Conservation (phyloP, 2,797 vertebrate genomes). For the Sebastes baramenuke region DNA sequence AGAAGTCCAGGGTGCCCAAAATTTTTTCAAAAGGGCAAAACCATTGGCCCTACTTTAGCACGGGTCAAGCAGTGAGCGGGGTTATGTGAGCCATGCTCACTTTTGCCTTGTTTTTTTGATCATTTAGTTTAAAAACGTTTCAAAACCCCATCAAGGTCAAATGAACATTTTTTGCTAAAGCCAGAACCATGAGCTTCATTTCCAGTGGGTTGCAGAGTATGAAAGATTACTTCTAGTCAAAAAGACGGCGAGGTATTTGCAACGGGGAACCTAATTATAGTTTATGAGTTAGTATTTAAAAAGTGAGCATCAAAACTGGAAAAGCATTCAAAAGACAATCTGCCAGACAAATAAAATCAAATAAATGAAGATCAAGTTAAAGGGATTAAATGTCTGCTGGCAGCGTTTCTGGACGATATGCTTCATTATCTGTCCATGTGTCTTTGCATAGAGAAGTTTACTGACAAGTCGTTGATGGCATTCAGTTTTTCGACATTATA, state of each 20-base stretch:
- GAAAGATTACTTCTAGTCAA: not conserved
- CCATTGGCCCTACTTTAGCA: no score
- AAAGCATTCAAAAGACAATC: not conserved
- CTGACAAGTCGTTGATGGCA: not conserved
- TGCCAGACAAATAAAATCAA: not conserved
- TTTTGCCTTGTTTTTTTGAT: not conserved
- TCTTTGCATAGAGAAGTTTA: not conserved
- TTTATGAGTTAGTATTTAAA: not conserved
- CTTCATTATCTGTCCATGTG: not conserved
- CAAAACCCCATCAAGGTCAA: not conserved
- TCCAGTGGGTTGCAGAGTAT: not conserved
- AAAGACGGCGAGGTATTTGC: not conserved
- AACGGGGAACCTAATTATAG: not conserved
- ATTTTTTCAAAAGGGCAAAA: no score
- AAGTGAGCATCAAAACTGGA: not conserved
- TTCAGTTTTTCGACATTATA: not conserved
- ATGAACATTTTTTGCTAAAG: not conserved
- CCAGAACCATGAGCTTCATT: not conserved
- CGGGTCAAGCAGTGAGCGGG: no score
- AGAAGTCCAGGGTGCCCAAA: no score
- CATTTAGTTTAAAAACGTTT: not conserved
- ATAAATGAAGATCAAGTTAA: not conserved
- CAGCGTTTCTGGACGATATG: not conserved
- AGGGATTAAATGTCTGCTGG: not conserved
- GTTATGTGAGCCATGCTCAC: no score